phyloP scores from a whole-genome alignment of 2,797 vertebrate genomes.

The Tamandua tetradactyla region DNA sequence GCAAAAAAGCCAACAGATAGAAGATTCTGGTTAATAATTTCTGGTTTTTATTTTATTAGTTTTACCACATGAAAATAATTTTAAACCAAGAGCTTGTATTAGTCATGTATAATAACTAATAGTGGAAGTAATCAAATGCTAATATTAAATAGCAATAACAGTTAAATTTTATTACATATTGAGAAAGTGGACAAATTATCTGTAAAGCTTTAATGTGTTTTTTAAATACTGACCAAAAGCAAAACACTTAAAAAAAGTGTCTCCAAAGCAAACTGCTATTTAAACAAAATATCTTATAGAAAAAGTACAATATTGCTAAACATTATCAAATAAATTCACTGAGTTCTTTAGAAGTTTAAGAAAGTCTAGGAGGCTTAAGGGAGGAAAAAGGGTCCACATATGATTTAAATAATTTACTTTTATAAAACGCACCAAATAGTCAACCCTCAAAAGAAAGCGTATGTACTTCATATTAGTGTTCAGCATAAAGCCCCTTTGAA shows the following conservation, averaged over 20 bases:
- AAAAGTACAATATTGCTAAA: constrained; percentile 44
- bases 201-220: constrained; percentile 52
- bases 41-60: constrained; percentile 66
- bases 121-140: constrained; percentile 55
- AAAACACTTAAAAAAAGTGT: constrained; percentile 55
- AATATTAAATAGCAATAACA: constrained; percentile 54
- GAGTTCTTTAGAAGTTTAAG: constrained; percentile 28
- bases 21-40: constrained; percentile 58
- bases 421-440: constrained; percentile 45
- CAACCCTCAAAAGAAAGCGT: constrained; percentile 55
- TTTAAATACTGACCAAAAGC: neutral
- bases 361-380: neutral
- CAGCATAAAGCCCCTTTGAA: constrained; percentile 35
- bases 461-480: neutral
- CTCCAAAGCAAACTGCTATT: constrained; percentile 18
- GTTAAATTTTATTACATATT: constrained; percentile 36
- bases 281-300: constrained; percentile 50
- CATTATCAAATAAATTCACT: constrained; percentile 60
- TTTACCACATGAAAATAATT: constrained; percentile 63
- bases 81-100: constrained; percentile 60
- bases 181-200: constrained; percentile 34
- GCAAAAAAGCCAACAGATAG: constrained; percentile 49
- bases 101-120: constrained; percentile 51
- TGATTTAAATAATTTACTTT: constrained; percentile 59
- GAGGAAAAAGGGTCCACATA: neutral